Percentiles rank a stretch among this genome's conserved stretches.
Evolutionary conservation across 2,113 vertebrate genomes (phyloP).

Genomic region (Rhinopomastus cyanomelas): DNA sequence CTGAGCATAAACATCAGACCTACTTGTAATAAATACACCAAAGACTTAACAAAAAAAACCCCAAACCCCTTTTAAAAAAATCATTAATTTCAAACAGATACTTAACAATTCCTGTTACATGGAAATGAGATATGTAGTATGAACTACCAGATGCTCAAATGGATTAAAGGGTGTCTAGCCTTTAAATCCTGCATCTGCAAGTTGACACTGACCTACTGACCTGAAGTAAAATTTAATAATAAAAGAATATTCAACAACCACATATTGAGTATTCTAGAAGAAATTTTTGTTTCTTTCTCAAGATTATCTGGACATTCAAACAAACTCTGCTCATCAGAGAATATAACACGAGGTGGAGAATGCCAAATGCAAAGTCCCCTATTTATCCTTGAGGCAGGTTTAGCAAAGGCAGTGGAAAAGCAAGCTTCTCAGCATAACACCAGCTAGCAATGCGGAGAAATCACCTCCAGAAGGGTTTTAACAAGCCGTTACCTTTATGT

Average conservation of each 20-base stretch:
- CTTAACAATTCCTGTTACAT: background rate
- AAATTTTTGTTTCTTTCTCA: background rate
- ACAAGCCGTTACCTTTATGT: constrained; percentile 12
- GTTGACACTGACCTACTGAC: constrained; percentile 54
- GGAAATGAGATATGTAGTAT: background rate
- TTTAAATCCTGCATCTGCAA: constrained; percentile 32
- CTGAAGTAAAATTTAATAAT: constrained; percentile 15
- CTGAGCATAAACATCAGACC: constrained; percentile 10
- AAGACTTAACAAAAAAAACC: background rate
- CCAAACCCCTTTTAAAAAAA: background rate
- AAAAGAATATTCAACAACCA: background rate
- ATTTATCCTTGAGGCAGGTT: constrained; percentile 6
- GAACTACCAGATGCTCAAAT: constrained; percentile 50
- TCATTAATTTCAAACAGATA: background rate
- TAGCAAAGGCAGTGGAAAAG: background rate
- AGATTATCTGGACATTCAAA: background rate
- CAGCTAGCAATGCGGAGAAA: background rate
- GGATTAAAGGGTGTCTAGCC: constrained; percentile 46
- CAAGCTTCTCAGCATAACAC: background rate
- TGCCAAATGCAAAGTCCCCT: background rate
- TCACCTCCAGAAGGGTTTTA: background rate
- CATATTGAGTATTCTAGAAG: background rate
- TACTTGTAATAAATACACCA: background rate
- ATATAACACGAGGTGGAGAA: background rate
- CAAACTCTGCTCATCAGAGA: background rate